Conservation (phyloP, 2,113 vertebrate genomes). For the Thalassarche chlororhynchos region DNA sequence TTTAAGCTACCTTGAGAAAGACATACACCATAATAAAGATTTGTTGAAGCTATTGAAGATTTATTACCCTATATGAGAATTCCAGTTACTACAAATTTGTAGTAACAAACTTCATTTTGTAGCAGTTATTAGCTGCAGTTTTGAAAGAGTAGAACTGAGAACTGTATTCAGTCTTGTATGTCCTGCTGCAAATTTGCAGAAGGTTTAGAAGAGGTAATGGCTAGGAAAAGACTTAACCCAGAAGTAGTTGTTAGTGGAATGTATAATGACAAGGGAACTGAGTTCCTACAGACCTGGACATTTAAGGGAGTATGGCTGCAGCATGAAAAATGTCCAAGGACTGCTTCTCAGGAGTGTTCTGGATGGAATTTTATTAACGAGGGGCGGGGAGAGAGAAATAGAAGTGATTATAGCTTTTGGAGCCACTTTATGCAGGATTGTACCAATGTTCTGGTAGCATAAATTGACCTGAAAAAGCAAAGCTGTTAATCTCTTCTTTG, state of each 20-base stretch:
- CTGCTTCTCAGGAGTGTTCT: background rate
- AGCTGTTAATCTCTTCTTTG: background rate
- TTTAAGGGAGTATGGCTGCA: background rate
- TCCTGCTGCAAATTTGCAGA: background rate
- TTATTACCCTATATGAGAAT: background rate
- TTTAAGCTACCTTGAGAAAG: background rate
- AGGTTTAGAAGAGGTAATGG: background rate
- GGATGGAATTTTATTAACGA: background rate
- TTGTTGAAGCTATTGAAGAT: background rate
- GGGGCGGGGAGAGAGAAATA: accelerated
- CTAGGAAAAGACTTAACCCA: background rate
- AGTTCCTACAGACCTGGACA: background rate
- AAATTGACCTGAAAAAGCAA: background rate
- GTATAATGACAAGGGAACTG: background rate
- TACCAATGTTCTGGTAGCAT: background rate
- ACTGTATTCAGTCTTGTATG: background rate
- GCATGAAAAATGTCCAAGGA: background rate
- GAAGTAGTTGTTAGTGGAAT: background rate
- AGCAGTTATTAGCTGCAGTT: background rate
- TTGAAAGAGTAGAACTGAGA: background rate
- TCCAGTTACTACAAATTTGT: background rate
- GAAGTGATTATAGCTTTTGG: background rate
- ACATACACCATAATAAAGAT: background rate
- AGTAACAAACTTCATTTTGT: background rate
- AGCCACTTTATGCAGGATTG: background rate